Conservation (phyloP, 2,797 vertebrate genomes). For the Sebastes flavidus region DNA sequence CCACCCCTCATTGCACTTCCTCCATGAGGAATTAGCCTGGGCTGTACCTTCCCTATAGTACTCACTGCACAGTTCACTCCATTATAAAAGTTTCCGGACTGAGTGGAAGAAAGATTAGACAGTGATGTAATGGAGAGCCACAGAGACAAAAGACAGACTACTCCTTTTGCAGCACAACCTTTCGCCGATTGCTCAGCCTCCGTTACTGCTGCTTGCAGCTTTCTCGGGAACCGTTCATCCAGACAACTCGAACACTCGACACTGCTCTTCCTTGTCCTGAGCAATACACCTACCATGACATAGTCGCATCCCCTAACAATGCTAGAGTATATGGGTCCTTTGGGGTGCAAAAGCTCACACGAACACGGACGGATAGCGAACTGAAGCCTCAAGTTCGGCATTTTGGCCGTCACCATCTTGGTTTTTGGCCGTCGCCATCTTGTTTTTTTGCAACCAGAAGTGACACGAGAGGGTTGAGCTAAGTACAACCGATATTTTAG, state of each 20-base stretch:
- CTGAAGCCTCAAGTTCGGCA: no score
- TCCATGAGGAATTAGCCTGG: slow-evolving; percentile 62
- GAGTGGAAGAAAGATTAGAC: slow-evolving; percentile 44
- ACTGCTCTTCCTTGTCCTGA: not conserved
- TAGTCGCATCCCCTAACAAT: not conserved
- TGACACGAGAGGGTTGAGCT: no score
- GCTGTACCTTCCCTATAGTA: slow-evolving; percentile 47
- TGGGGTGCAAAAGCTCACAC: no score
- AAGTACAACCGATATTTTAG: no score
- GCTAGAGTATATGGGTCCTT: no score
- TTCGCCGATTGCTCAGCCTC: not conserved
- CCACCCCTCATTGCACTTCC: slow-evolving; percentile 29
- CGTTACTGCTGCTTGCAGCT: not conserved
- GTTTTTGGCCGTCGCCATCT: no score
- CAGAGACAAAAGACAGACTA: not conserved
- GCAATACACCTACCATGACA: not conserved
- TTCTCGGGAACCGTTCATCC: not conserved
- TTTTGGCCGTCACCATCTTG: no score
- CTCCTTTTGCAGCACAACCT: not conserved
- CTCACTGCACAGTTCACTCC: slow-evolving; percentile 50
- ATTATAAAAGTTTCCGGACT: slow-evolving; percentile 54
- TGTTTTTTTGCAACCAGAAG: no score
- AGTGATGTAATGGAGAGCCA: slow-evolving; percentile 29
- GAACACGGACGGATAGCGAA: no score
- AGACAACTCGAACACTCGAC: not conserved